These are phyloP conservation scores for Tetrapedia diversipes DNA, from an alignment of 2,888 invertebrate species.

Conservation along the genomic window DNA sequence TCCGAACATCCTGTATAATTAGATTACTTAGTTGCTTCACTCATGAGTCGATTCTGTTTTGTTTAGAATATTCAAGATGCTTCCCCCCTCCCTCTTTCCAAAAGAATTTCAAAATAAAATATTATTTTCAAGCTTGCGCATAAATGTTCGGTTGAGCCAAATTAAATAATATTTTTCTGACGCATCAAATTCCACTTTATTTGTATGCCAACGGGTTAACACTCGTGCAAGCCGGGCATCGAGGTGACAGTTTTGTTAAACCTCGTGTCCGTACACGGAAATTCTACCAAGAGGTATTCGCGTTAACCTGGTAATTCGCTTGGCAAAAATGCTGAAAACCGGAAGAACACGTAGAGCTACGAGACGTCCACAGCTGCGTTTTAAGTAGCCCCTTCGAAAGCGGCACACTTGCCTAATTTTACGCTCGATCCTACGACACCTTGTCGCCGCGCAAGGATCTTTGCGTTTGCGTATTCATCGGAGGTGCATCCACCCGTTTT, in stretches of 20 bases:
- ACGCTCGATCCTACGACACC: constrained; percentile 23
- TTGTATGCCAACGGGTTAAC: no score
- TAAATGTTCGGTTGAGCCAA: no score
- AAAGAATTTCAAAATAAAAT: no score
- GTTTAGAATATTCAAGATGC: no score
- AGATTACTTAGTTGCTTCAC: no score
- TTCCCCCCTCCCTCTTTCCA: no score
- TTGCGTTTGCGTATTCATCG: constrained; percentile 39
- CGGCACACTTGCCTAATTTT: constrained; percentile 78
- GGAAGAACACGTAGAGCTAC: constrained; percentile 20
- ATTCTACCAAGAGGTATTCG: not conserved
- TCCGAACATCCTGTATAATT: no score
- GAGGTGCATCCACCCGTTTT: not conserved
- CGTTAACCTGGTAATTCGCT: constrained; percentile 11
- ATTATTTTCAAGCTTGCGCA: no score
- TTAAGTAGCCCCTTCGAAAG: constrained; percentile 62
- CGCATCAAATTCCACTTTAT: no score
- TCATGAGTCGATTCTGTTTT: no score
- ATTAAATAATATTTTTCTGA: no score
- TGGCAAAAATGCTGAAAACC: constrained; percentile 25
- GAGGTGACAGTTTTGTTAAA: constrained; percentile 3
- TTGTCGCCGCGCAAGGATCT: constrained; percentile 29
- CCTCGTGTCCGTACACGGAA: not conserved
- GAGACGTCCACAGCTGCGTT: constrained; percentile 6
- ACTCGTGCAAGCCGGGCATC: no score